Evolutionary conservation across 2,113 vertebrate species (phyloP), one percentile per base, ranked within the genome.

Genomic region (Hyaena hyaena): DNA sequence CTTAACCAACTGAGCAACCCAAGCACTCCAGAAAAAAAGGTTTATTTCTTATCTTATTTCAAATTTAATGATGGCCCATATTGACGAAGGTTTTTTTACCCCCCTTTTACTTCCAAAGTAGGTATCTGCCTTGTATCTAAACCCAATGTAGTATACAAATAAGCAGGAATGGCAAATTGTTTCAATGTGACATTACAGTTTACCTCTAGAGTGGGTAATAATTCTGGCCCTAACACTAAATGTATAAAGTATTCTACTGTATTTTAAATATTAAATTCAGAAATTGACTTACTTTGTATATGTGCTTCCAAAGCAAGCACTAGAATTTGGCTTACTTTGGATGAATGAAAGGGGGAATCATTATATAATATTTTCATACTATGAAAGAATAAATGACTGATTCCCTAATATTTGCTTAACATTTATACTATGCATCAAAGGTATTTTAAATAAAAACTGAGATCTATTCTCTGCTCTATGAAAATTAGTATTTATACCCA

Each of bases 211-310:
- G 33, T 68, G 10, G 50, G 28, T 65, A 31, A 39, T 50, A 68
- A 77, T 65, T 66, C 31, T 73, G 68, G 12, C 11, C 5, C 11
- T 24, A 26, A 19, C 26, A 48, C 16, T 6, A 19, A 76, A 0
- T 16, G 39, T 71, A 35, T 58, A 50, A 63, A n/a, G 1, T 73
- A 61, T 48, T 76, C 26, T 87, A 65, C 45, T 76, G 4, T 50
- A 69, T n/a, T 88, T 83, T 82, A 17, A 96, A 71, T 68, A 92
- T 77, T 23, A 5, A 94, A 81, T 81, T 90, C 45, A 96, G 26
- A 88, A 77, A 17, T 48, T 94, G 33, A 16, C 53, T 76, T 48
- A 53, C 10, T 83, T 1, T 81, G 80, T 61, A 61, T 61, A 23
- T 61, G 58, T 23, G 58, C 58, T 61, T 61, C 58, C 21, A 8